Base-by-base conservation (phyloP, 2,797 vertebrate genomes). In the Merluccius polli region DNA sequence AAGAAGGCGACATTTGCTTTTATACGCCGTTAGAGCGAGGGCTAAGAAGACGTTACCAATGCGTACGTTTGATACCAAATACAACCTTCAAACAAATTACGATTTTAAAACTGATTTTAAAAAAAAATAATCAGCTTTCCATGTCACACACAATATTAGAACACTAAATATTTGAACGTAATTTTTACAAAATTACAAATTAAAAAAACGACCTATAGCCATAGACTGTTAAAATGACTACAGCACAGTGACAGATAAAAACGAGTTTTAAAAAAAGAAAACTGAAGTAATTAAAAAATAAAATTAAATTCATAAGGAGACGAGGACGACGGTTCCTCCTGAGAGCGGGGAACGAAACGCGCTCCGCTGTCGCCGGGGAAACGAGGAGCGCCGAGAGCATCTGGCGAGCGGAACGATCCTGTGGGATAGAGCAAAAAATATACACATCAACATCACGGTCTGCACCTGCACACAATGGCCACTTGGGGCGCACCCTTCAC, bases 281-380 rank as follows among this genome's bases (percentile, higher is more conserved):
- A 81, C 79, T 90, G 83, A 18, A 30, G 8, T n/a, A 29, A 12
- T 65, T 27, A 65, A 27, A 65, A 65, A 65, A 27, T 65, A 3
- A 65, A 65, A 65, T 65, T 21, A 32, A 73, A 52, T 73, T 86
- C 84, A 92, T 88, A 83, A 88, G 88, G 59, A 86, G 89, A 89
- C 83, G 81, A 74, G 81, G 87, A 84, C 90, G 92, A 93, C 82
- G 83, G 85, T 89, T 92, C 93, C 90, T 93, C 92, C 91, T 86
- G 86, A 87, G 91, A 91, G 89, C 87, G 92, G 83, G 85, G 87
- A 93, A 93, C 92, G 84, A 84, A 93, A 94, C 94, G 93, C 94
- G 92, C 89, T 92, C 91, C 88, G 93, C 89, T 92, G 81, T 83
- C 88, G 92, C 93, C 92, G 87, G 89, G 90, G 85, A 89, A 84